Evolutionary conservation across 2,888 invertebrate species (phyloP), one percentile per base, ranked within the genome.

Genomic region (Epirrhoe tristata): DNA sequence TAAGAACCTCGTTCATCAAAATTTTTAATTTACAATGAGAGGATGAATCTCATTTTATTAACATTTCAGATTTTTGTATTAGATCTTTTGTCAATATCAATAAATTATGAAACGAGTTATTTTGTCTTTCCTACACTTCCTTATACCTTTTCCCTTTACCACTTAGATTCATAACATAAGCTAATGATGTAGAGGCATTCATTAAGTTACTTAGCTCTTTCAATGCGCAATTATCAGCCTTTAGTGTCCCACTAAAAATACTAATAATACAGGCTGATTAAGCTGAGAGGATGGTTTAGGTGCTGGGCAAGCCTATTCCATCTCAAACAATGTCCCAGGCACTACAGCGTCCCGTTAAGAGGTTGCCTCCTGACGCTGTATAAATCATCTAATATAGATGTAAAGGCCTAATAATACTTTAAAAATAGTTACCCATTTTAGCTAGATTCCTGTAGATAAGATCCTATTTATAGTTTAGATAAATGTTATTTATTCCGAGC

Each of bases 41-140:
- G 54, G 55, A 70, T 51, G 61, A 74, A 71, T 71, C 66, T 73
- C 67, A 62, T 63, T 58, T 67, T 59, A 39, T 63, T 32, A 64
- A 58, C 36, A 52, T 70, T 70, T 67, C 69, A 43, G 48, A 64
- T 39, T 59, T 66, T 70, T 66, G 54, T 58, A 71, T 69, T 67
- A 63, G 67, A 63, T 55, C 55, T 24, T 54, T 70, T 60, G 50
- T 64, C 54, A 36, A 60, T 51, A 58, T 57, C 52, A 61, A 68
- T 65, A 73, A 71, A 71, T 66, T 36, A 32, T 48, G 58, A 36
- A 36, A 56, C 10, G 34, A 62, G 56, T 60, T 50, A 16, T 63
- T 58, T 32, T 58, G 12, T 51, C n/a, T 54, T 59, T 69, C 14
- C 16, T 61, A 58, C 53, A 4, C 34, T 14, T 48, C 17, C 43